Base-by-base conservation (phyloP, 2,797 vertebrate genomes). In the Sternotherus odoratus region DNA sequence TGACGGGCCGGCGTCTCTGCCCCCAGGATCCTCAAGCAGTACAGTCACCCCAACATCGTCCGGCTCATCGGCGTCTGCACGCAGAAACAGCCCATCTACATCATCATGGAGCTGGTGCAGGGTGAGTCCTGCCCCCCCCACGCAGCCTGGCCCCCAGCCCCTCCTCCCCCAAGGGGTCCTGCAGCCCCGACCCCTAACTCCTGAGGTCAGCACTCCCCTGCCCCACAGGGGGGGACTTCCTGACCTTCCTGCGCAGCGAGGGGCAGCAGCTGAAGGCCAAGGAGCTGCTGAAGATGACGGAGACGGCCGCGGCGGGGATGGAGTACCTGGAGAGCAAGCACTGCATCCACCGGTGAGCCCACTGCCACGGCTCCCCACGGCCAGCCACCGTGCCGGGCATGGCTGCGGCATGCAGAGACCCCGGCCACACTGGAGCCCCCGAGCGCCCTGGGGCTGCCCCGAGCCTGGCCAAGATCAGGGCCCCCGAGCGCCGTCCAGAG, bases 31-130 rank as follows among this genome's bases (percentile, higher is more conserved):
- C 98, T 99, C 91, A 99, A 99, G 96, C 99, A 99, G 95, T 99
- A 99, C 16, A 97, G 98, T 83, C 99, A 99, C 94, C 99, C 99
- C 0, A 99, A 99, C 97, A 99, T 99, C 0, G 99, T 99, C 87
- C 98, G 98, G 77, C 98, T 99, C 91, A 99, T 99, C 0, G 99
- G 99, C 0, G 99, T 99, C 90, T 99, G 99, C 96, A 99, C 99
- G 1, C 99, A 99, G 98, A 99, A 99, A 48, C 99, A 99, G 95
- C 99, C 99, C 46, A 99, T 99, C 91, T 99, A 99, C 96, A 99
- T 99, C 1, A 98, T 99, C 96, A 99, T 99, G 99, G 99, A 99
- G 97, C 98, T 99, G 1, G 98, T 99, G 83, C 98, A 99, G 97
- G 99, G 99, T 99, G 94, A 98, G 98, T 69, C 63, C 0, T 0